Percentiles rank a stretch among this genome's conserved stretches.
Conservation (phyloP, 2,113 vertebrate species). For the Tupaia chinensis region DNA sequence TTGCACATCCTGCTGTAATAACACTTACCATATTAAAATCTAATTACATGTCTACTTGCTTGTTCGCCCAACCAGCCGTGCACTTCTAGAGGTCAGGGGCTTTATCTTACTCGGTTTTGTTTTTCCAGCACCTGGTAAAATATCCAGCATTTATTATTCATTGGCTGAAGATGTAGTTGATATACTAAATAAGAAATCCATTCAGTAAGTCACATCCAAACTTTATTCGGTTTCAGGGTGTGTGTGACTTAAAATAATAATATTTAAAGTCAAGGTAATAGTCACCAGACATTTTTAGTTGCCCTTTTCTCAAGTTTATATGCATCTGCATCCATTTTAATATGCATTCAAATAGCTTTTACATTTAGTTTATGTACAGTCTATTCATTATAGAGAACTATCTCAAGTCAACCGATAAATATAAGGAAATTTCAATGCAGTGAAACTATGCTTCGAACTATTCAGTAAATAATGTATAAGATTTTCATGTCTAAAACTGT, state of each 20-base stretch:
- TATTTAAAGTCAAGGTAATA: constrained; percentile 49
- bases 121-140: neutral
- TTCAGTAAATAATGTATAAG: constrained; percentile 32
- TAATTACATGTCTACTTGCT: neutral
- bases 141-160: constrained; percentile 53
- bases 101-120: neutral
- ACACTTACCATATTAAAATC: neutral
- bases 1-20: neutral
- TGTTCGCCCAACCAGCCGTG: neutral
- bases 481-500: constrained; percentile 30
- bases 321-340: constrained; percentile 32
- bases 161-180: constrained; percentile 37
- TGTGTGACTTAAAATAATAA: constrained; percentile 48
- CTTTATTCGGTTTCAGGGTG: constrained; percentile 43
- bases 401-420: constrained; percentile 47
- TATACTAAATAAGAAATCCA: constrained; percentile 48
- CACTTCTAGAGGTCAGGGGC: neutral
- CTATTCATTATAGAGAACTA: constrained; percentile 27
- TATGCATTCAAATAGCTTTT: constrained; percentile 26
- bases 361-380: constrained; percentile 23
- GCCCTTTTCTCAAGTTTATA: constrained; percentile 28
- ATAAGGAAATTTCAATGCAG: constrained; percentile 45
- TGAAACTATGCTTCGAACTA: neutral
- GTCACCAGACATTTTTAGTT: constrained; percentile 39
- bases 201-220: constrained; percentile 12